Evolutionary conservation across 2,113 vertebrate genomes (phyloP), one percentile per base, ranked within the genome.

Genomic region (Calonectris borealis): DNA sequence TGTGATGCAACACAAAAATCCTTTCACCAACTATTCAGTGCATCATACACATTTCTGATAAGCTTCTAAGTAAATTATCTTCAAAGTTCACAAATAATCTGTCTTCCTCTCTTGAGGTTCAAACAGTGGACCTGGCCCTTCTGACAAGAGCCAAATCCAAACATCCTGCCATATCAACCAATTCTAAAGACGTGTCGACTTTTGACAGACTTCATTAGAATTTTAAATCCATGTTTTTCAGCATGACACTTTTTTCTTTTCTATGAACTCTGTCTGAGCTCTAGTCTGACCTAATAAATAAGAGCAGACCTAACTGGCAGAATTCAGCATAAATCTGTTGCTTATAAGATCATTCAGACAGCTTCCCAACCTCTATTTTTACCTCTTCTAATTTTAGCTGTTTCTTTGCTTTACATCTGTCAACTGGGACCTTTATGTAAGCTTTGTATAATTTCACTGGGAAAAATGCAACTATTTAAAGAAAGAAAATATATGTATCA

Each of bases 331-430:
- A 87, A 82, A 92, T 89, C 73, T 89, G 52, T 72, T 72, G 77
- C 61, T 86, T 64, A 9, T 76, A 79, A 76, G 57, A 91, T 72
- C 40, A 73, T 60, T 75, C 69, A 91, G 69, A 90, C 36, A 86
- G 55, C 29, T 92, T 89, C 32, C 20, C 26, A 87, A 71, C n/a
- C 54, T 89, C 81, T 96, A 82, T 95, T 95, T 97, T 95, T 94
- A 88, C 38, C 40, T 94, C 58, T 89, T 93, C 88, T 87, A 93
- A 96, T 87, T 94, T 91, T 95, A 97, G 88, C 36, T 79, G 40
- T 49, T 91, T 89, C 83, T 84, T 91, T 84, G 62, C 90, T 84
- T 92, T 86, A 89, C 65, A 85, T 79, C 81, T 91, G 81, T 85
- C 77, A 94, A 7, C 57, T 80, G 19, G 20, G 61, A 93, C 83